Evolutionary conservation across 2,797 vertebrate genomes (phyloP).

Genomic region (Acipenser transmontanus): DNA sequence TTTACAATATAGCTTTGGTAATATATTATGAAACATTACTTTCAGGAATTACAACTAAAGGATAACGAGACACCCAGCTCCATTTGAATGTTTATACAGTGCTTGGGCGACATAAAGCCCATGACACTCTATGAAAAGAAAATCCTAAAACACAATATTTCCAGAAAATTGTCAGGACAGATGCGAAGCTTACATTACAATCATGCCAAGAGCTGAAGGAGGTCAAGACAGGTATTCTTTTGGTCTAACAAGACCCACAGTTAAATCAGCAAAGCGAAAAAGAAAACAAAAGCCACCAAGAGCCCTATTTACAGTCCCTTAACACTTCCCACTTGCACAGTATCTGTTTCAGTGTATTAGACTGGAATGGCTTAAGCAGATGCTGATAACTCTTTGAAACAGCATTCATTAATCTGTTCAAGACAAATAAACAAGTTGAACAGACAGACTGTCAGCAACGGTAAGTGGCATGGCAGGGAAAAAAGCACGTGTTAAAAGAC

Average conservation of each 20-base stretch:
- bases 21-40: too few species aligned
- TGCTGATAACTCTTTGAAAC: conserved; percentile 31
- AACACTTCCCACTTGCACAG: conserved; percentile 43
- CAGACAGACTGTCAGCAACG: conserved; percentile 40
- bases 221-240: too few species aligned
- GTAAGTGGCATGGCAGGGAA: conserved; percentile 28
- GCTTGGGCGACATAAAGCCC: too few species aligned
- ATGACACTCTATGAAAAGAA: too few species aligned
- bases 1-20: too few species aligned
- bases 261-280: conserved; percentile 59
- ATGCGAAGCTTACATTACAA: too few species aligned
- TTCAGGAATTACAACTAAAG: too few species aligned
- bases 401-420: conserved; percentile 36
- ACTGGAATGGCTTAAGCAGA: conserved; percentile 31
- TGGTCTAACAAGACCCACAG: conserved; percentile 35
- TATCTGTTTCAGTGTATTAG: conserved; percentile 40
- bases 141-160: too few species aligned
- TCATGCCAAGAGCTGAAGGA: too few species aligned
- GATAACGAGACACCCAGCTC: too few species aligned
- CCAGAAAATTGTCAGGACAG: too few species aligned
- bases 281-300: conserved; percentile 43
- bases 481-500: conserved; percentile 27
- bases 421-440: conserved; percentile 45
- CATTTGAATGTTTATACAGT: too few species aligned
- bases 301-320: conserved; percentile 57